Evolutionary conservation across 2,113 vertebrate species (phyloP).

Genomic region (Trematocara marginatum): DNA sequence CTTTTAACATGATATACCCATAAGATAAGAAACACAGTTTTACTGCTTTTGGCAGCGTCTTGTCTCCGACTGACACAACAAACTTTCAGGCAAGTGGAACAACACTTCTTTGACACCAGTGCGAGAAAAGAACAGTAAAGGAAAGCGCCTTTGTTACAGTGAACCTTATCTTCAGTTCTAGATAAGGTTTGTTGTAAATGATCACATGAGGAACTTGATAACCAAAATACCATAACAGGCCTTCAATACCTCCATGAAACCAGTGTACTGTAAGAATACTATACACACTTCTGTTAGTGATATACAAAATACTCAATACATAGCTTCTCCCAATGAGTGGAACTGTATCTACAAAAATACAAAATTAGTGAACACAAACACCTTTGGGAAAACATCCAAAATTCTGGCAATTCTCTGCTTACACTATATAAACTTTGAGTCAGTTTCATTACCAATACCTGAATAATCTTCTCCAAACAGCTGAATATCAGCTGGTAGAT

Average conservation of each 20-base stretch:
- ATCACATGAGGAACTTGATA: constrained; percentile 1
- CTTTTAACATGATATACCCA: not conserved
- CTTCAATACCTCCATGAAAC: constrained; percentile 23
- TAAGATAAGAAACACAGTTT: not conserved
- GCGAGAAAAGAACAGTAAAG: not conserved
- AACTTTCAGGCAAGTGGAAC: not conserved
- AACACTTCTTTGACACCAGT: not conserved
- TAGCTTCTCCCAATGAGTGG: not conserved
- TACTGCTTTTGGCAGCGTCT: not conserved
- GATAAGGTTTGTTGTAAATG: constrained; percentile 29
- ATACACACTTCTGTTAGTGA: not conserved
- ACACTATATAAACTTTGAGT: not conserved
- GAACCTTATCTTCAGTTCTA: constrained; percentile 4
- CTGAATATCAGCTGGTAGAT: not conserved
- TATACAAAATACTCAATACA: not conserved
- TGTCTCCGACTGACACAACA: not conserved
- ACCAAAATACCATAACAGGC: not conserved
- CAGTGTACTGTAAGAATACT: not conserved
- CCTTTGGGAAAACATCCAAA: not conserved
- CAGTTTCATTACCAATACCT: not conserved
- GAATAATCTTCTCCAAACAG: not conserved
- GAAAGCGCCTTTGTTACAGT: not conserved
- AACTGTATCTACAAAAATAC: not conserved
- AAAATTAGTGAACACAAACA: not conserved
- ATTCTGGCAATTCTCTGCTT: not conserved